Base-by-base conservation (phyloP, 2,888 invertebrate genomes). In the Chesias legatella region DNA sequence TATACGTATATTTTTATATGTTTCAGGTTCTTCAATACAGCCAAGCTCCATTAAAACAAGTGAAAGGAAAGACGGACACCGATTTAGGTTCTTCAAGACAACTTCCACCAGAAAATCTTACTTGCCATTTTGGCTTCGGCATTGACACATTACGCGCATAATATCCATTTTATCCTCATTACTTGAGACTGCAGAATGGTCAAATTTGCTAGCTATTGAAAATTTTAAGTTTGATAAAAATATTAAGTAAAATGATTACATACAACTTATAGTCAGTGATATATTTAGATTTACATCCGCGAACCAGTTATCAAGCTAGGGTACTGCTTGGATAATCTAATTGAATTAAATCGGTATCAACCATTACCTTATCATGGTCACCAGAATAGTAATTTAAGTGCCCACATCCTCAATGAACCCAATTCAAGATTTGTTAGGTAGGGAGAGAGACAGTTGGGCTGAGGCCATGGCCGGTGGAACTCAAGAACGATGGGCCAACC, bases 401-500 rank as follows among this genome's bases (percentile, higher is more conserved):
- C 49, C 48, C 52, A 64, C 63, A 70, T 79, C 76, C 78, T 73
- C 73, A 72, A 70, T 53, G 51, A 42, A 40, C 22, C 31, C 60
- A 65, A 66, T 63, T 29, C 30, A 40, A 44, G 50, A 52, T 60
- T 47, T 37, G 51, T 51, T 41, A 35, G 45, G 60, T 41, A 35
- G 45, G 60, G 63, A 56, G 62, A 58, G 40, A 43, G 58, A 34
- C 51, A 51, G 56, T 56, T 48, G 44, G 35, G 5, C n/a, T 25
- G 13, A 26, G 33, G 26, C 48, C 70, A 81, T 82, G 84, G 74
- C 72, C 51, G 74, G 42, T 44, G 70, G 42, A 58, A 73, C 54
- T 70, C 89, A 60, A 58, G 95, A 94, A 27, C 90, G 90, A 49
- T 95, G 95, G 95, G 90, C 88, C 10, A 92, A 85, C 46, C 94